These are phyloP conservation scores for Gallinago undulata DNA, from an alignment of 2,113 vertebrate species.

Conservation along the genomic window DNA sequence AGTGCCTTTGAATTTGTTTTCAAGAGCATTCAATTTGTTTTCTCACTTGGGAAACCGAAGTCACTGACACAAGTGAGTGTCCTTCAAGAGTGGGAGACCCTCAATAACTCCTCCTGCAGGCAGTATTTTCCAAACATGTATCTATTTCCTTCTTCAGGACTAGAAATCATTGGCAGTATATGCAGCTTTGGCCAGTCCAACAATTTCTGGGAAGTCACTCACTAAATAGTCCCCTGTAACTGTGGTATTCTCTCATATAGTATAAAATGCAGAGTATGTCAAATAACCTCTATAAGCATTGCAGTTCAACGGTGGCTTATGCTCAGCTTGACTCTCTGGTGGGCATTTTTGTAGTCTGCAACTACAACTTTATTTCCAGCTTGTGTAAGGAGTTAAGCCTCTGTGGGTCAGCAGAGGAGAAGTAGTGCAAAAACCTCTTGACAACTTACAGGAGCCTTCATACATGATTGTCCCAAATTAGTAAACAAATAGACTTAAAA, in stretches of 20 bases:
- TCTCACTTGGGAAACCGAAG: neutral
- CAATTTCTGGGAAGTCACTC: neutral
- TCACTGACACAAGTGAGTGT: neutral
- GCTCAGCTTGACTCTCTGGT: neutral
- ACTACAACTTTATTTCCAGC: neutral
- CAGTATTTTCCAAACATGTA: neutral
- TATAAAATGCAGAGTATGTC: neutral
- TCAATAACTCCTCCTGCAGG: neutral
- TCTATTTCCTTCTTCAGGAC: neutral
- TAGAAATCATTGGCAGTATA: neutral
- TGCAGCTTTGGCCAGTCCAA: neutral
- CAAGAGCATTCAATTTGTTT: neutral
- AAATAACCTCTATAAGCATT: neutral
- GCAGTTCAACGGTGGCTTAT: neutral
- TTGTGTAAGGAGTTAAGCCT: neutral
- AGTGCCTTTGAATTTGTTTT: neutral
- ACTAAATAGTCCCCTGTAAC: neutral
- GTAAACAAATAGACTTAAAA: neutral
- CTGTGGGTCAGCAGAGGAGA: neutral
- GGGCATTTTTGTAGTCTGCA: neutral
- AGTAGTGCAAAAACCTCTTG: neutral
- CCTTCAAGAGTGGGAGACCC: neutral
- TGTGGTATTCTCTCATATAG: neutral
- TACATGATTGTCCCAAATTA: neutral
- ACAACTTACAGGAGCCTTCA: slow-evolving; percentile 12